These are phyloP conservation scores for Protobothrops mucrosquamatus DNA, from an alignment of 2,113 vertebrate species.

Conservation along the genomic window DNA sequence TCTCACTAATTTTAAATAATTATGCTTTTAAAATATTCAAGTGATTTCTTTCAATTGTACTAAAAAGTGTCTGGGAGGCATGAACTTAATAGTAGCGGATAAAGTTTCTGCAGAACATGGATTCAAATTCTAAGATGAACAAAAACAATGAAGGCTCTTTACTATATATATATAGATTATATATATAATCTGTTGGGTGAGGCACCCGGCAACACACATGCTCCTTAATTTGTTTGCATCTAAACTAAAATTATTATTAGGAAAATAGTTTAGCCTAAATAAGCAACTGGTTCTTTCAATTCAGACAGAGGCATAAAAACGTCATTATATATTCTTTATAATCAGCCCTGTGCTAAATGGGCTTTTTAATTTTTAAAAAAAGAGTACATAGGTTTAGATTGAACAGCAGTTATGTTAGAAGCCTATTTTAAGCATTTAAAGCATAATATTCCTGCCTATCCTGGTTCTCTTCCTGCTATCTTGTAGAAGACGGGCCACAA, in stretches of 20 bases:
- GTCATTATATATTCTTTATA: background rate
- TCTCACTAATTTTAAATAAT: conserved; percentile 35
- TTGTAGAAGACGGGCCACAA: background rate
- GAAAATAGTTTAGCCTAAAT: background rate
- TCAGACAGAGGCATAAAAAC: background rate
- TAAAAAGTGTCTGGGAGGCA: conserved; percentile 18
- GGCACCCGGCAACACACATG: background rate
- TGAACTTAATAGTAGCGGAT: conserved; percentile 17
- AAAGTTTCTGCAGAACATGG: conserved; percentile 6
- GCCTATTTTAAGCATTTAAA: background rate
- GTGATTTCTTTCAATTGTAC: conserved; percentile 28
- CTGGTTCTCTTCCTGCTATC: background rate
- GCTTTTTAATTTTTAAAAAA: background rate
- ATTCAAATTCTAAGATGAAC: background rate
- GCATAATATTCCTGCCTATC: background rate
- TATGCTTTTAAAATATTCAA: conserved; percentile 30
- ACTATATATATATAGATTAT: background rate
- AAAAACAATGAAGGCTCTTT: background rate
- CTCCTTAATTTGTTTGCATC: background rate
- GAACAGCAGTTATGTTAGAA: background rate
- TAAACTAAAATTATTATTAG: background rate
- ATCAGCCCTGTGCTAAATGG: background rate
- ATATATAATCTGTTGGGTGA: background rate
- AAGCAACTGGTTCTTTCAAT: background rate
- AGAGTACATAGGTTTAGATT: background rate